Percentiles rank a stretch among this genome's conserved stretches.
Conservation (phyloP, 2,113 vertebrate species). For the Bagarius yarrelli region DNA sequence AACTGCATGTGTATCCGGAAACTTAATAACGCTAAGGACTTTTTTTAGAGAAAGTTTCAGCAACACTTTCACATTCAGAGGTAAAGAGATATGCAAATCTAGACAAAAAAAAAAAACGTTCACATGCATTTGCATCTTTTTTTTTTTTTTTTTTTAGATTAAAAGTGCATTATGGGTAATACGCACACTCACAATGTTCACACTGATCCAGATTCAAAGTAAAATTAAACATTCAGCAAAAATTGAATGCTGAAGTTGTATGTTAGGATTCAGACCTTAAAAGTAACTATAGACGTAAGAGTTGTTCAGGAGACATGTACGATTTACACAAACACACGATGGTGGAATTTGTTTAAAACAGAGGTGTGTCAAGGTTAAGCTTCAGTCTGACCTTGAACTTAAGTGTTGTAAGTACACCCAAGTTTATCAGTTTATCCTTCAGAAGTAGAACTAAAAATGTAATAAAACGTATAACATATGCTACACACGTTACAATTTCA, state of each 20-base stretch:
- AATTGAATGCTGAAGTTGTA: neutral
- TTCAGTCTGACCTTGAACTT: neutral
- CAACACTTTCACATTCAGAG: constrained; percentile 57
- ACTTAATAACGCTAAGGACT: constrained; percentile 53
- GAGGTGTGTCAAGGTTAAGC: neutral
- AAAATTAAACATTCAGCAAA: neutral
- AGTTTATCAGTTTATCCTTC: neutral
- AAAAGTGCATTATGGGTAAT: constrained; percentile 13
- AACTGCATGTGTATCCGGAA: constrained; percentile 47
- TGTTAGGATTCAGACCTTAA: neutral
- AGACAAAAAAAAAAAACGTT: constrained; percentile 1
- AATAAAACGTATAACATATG: neutral
- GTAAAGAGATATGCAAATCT: constrained; percentile 29
- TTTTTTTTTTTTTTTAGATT: constrained; percentile 11
- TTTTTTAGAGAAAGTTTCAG: constrained; percentile 12
- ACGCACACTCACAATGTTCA: neutral
- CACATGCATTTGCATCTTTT: constrained; percentile 54
- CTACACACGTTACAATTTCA: neutral
- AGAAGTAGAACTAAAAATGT: neutral
- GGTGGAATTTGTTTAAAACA: neutral
- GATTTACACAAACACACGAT: neutral
- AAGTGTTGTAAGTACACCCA: neutral
- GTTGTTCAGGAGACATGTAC: neutral
- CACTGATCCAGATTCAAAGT: neutral
- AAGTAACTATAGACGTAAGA: neutral